phyloP scores from a whole-genome alignment of 2,113 vertebrate genomes.

The Ochotona princeps region DNA sequence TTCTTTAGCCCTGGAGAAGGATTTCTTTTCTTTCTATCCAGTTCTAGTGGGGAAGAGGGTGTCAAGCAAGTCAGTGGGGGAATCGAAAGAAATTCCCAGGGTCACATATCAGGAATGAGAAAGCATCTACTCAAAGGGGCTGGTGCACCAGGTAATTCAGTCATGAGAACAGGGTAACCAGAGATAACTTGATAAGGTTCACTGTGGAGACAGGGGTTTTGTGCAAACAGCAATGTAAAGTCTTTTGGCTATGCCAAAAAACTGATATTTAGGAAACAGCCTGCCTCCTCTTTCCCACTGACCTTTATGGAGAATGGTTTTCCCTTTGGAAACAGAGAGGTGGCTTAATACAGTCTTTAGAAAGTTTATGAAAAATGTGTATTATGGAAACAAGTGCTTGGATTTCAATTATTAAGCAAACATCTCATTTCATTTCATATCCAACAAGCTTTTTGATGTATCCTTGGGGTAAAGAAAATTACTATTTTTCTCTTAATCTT shows the following conservation, averaged over 20 bases:
- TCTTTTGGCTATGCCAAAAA: not conserved
- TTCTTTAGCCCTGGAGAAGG: not conserved
- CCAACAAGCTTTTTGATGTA: no score
- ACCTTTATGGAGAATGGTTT: not conserved
- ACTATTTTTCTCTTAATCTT: not conserved
- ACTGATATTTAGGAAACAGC: not conserved
- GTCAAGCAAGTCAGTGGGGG: not conserved
- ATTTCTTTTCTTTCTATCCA: not conserved
- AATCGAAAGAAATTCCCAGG: not conserved
- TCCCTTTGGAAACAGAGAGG: not conserved
- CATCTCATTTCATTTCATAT: no score
- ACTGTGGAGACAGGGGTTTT: not conserved
- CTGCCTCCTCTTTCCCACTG: not conserved
- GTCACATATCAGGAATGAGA: not conserved
- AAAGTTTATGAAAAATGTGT: no score
- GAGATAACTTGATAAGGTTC: not conserved
- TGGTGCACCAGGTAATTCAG: not conserved
- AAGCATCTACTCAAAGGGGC: accelerated
- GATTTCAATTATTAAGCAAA: no score
- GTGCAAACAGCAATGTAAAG: conserved; percentile 20
- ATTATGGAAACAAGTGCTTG: no score
- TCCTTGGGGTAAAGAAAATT: not conserved
- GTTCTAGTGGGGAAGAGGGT: accelerated
- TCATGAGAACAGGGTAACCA: not conserved
- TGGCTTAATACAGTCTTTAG: not conserved